Base-by-base conservation (phyloP, 2,888 invertebrate species). In the Brachyopa scutellaris region DNA sequence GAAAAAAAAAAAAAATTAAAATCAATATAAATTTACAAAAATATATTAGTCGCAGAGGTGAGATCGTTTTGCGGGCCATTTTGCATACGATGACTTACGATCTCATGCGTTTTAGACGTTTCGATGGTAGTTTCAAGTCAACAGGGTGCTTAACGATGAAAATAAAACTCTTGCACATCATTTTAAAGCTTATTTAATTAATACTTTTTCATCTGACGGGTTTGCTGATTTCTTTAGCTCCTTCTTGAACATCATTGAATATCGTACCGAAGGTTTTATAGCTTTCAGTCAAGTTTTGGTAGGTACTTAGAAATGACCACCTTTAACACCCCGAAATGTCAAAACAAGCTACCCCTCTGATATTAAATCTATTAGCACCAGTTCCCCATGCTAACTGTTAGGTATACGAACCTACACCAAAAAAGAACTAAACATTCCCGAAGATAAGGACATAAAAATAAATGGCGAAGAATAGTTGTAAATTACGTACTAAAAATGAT, bases 391-490 rank as follows among this genome's bases (percentile, higher is more conserved):
- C 3, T 2, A 19, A 19, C 4, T 31, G 5, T 45, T 21, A 3
- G 3, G 4, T 6, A 26, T n/a, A n/a, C n/a, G n/a, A n/a, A n/a
- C n/a, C 31, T 23, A 23, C 47, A 13, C 45, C 21, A 38, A 23
- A 67, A 64, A 66, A 11, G 33, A 74, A 74, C 19, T 70, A 55
- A 69, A 70, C 70, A 76, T 64, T 70, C 59, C 8, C 19, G 57
- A 38, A 42, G 36, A 57, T 62, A 72, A 55, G 61, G 72, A 76
- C 55, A 77, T 77, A 61, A 70, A 82, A 70, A 72, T 82, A 82
- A 82, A 82, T 82, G 66, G 64, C 82, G 77, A 77, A 66, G 77
- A 82, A 82, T 66, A 77, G 77, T 77, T 72, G 77, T 82, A 70
- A 82, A 77, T 77, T 77, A 77, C 70, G 42, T 77, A 72, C 66